Evolutionary conservation across 2,888 invertebrate genomes (phyloP).

Genomic region (Eremobia ochroleuca): DNA sequence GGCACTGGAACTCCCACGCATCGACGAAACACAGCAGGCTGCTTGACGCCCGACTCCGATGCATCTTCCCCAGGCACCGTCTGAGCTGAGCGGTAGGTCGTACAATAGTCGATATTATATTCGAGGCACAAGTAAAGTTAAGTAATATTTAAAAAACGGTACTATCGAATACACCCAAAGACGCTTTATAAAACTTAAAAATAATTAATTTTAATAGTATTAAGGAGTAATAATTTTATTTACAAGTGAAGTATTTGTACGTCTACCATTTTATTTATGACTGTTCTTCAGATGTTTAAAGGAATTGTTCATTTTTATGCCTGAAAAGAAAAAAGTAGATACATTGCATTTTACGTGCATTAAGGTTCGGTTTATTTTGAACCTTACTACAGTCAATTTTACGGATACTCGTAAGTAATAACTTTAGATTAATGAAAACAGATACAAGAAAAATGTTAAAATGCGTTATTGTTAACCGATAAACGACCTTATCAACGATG

Average conservation of each 20-base stretch:
- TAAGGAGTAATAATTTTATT: conserved; percentile 57
- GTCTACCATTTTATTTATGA: conserved; percentile 30
- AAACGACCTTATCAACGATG: background rate
- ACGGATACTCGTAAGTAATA: background rate
- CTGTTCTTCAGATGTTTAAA: conserved; percentile 40
- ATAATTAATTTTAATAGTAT: conserved; percentile 51
- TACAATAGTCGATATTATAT: conserved; percentile 44
- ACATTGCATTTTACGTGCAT: conserved; percentile 40
- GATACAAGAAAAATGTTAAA: conserved; percentile 1
- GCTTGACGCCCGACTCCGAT: too few relatives aligned
- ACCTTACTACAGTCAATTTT: background rate
- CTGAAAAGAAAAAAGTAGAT: conserved; percentile 10
- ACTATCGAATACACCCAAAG: conserved; percentile 75
- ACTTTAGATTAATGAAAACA: background rate
- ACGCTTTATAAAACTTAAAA: conserved; percentile 74
- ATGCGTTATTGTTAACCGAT: background rate
- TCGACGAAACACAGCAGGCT: too few relatives aligned
- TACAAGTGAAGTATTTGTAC: conserved; percentile 41
- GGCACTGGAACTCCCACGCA: too few relatives aligned
- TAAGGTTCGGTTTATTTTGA: conserved; percentile 9
- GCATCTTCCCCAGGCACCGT: too few relatives aligned
- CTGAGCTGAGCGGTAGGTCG: background rate
- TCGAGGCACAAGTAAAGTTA: conserved; percentile 35
- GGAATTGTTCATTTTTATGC: conserved; percentile 21
- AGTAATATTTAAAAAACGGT: conserved; percentile 43